Base-by-base conservation (phyloP, 1,140 invertebrate genomes). In the Macrocentrus cingulum region DNA sequence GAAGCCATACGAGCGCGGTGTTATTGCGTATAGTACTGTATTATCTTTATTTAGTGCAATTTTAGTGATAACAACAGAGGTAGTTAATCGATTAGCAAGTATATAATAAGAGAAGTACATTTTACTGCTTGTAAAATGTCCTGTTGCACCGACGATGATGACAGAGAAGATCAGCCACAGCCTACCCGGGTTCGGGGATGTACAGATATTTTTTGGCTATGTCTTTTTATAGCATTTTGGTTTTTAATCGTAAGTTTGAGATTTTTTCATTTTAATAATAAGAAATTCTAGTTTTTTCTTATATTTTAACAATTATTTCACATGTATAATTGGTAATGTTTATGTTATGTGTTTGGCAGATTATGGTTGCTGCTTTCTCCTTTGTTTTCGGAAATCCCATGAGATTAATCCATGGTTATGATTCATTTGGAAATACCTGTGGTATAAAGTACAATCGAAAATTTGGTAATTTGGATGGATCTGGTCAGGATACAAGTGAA, bases 341-440 rank as follows among this genome's bases (percentile, higher is more conserved):
- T 29, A n/a, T n/a, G n/a, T n/a, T n/a, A n/a, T n/a, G n/a, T 29
- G 4, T 29, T 15, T 13, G 29, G 16, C 67, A 91, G 90, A 87
- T 94, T 65, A 83, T 92, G 59, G 90, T 96, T 60, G 91, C 92
- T 9, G 88, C 87, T 5, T 95, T 95, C 80, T 90, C 93, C 1
- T 87, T 95, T 71, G 88, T 91, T 6, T 92, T 93, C 80, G 94
- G 94, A 0, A 92, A 93, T 80, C 92, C 93, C 2, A 75, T 88
- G 63, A 83, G 93, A 59, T 83, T 97, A 4, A 88, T 95, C 56
- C 92, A 95, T 83, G 94, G 95, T 41, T 95, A 92, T 78, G 94
- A 98, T 74, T 95, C 92, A 62, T 97, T 93, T 82, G 94, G 94
- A n/a, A 97, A 97, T 75, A 94, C 91, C 23, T 98, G 95, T 79